Percentiles rank a stretch among this genome's conserved stretches.
Evolutionary conservation across 2,888 invertebrate genomes (phyloP).

Genomic region (Callyntrura sp.): DNA sequence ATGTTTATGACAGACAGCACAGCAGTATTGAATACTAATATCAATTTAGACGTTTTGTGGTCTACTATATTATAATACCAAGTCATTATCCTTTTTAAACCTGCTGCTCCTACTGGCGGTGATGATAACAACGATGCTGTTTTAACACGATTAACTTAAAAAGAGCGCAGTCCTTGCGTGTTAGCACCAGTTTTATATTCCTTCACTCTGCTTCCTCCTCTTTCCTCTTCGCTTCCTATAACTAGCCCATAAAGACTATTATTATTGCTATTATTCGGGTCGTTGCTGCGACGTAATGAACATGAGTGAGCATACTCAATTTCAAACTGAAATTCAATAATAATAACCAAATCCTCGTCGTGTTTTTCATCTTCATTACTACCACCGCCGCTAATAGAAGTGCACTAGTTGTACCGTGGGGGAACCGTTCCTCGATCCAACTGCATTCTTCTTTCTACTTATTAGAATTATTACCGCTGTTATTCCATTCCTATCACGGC

Average conservation of each 20-base stretch:
- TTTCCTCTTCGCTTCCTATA: neutral
- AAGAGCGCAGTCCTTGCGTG: neutral
- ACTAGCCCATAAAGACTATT: constrained; percentile 35
- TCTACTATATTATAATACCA: constrained; percentile 36
- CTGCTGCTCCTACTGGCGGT: neutral
- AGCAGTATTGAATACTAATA: constrained; percentile 59
- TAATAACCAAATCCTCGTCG: constrained; percentile 2
- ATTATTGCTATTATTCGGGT: constrained; percentile 47
- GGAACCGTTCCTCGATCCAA: neutral
- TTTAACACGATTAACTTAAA: neutral
- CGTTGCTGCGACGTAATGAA: constrained; percentile 13
- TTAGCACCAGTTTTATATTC: neutral
- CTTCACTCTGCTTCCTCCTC: neutral
- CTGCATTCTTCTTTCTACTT: neutral
- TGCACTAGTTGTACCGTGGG: too few species aligned
- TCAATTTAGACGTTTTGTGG: constrained; percentile 68
- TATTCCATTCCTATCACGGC: neutral
- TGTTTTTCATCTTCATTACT: constrained; percentile 7
- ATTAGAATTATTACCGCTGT: neutral
- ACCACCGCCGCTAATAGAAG: too few species aligned
- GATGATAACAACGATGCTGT: neutral
- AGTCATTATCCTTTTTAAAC: constrained; percentile 1
- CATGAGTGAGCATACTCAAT: constrained; percentile 18
- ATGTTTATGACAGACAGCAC: constrained; percentile 53
- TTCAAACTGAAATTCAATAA: constrained; percentile 41